A percentile compares a stretch with the other conserved stretches of the same genome.
These are phyloP conservation scores for Enteromius viviparus DNA, from an alignment of 2,797 vertebrate species.

Conservation along the genomic window DNA sequence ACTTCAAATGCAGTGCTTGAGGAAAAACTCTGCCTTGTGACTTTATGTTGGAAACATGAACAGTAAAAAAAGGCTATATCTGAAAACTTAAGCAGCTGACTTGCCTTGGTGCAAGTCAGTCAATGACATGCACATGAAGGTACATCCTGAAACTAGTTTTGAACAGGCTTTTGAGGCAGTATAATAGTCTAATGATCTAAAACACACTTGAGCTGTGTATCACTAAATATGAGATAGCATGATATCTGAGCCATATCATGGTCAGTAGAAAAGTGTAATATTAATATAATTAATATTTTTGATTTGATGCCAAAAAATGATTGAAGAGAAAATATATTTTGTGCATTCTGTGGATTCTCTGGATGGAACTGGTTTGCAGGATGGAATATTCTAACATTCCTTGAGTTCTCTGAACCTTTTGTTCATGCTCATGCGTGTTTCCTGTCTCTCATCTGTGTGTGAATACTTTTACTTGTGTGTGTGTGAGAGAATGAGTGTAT, in stretches of 20 bases:
- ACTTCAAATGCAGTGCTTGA: background rate
- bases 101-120: background rate
- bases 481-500: conserved; percentile 7
- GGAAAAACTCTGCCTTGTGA: background rate
- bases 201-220: background rate
- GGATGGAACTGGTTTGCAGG: background rate
- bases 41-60: background rate
- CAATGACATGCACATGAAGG: background rate
- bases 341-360: background rate
- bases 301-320: background rate
- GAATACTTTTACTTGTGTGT: background rate
- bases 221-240: background rate
- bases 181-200: background rate
- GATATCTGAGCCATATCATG: background rate
- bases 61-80: background rate
- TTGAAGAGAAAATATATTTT: background rate
- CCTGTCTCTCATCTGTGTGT: conserved; percentile 3
- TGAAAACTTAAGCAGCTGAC: background rate
- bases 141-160: background rate
- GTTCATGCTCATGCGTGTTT: background rate
- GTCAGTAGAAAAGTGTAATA: background rate
- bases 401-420: background rate
- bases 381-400: conserved; percentile 5
- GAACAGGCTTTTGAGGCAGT: background rate
- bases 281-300: background rate